phyloP scores from a whole-genome alignment of 2,888 invertebrate genomes.

The Dryobotodes eremita region DNA sequence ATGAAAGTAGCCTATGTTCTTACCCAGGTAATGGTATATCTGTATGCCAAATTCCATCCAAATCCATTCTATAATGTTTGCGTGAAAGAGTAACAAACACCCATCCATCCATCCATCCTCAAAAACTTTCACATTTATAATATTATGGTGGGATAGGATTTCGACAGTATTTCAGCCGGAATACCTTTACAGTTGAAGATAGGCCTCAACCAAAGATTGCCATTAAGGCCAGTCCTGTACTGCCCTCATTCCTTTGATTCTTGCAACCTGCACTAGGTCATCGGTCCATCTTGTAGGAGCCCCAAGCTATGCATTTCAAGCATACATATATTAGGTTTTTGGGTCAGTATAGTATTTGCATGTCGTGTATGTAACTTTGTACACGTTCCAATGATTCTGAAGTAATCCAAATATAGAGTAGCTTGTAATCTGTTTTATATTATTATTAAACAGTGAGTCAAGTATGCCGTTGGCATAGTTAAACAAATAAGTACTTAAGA shows the following conservation, averaged over 20 bases:
- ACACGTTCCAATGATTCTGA: neutral
- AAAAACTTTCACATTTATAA: too few species aligned
- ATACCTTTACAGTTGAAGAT: too few species aligned
- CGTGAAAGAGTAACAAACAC: too few species aligned
- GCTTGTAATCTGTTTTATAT: neutral
- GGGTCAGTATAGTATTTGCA: neutral
- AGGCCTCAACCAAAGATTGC: neutral
- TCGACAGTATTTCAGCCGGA: neutral
- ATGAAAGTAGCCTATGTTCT: too few species aligned
- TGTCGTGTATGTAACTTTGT: neutral
- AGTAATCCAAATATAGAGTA: neutral
- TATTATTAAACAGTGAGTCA: neutral
- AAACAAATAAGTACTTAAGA: conserved; percentile 35
- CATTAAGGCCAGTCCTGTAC: neutral
- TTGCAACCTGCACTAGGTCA: neutral
- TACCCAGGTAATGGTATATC: too few species aligned
- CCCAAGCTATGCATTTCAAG: neutral
- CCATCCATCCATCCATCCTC: too few species aligned
- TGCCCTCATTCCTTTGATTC: neutral
- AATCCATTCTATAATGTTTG: too few species aligned
- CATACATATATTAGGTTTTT: neutral
- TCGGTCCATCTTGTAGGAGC: neutral
- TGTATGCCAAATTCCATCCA: too few species aligned
- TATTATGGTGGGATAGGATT: neutral
- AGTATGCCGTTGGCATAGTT: neutral